Conservation (phyloP, 2,888 invertebrate genomes). For the Nasonia oneida region DNA sequence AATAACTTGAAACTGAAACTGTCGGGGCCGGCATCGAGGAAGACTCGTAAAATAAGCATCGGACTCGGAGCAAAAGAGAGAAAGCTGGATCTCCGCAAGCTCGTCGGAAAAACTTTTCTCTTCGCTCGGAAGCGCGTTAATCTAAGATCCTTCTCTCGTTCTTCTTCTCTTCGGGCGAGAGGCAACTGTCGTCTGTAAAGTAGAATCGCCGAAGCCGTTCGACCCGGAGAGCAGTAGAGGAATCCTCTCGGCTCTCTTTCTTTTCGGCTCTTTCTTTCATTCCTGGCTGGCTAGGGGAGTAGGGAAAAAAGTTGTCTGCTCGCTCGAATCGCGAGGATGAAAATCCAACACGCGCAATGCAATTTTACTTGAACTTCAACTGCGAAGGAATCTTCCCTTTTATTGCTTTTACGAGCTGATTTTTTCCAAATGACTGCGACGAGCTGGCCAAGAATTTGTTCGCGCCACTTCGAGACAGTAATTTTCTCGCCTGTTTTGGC, state of each 20-base stretch:
- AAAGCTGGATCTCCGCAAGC: slow-evolving; percentile 47
- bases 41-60: background rate
- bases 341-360: slow-evolving; percentile 58
- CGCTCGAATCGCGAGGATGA: slow-evolving; percentile 51
- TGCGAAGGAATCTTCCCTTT: slow-evolving; percentile 46
- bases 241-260: slow-evolving; percentile 30
- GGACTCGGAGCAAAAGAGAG: background rate
- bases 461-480: slow-evolving; percentile 2
- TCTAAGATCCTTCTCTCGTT: slow-evolving; percentile 59
- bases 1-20: slow-evolving; percentile 60
- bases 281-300: background rate
- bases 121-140: slow-evolving; percentile 61
- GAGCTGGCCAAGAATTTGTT: background rate
- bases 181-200: slow-evolving; percentile 60
- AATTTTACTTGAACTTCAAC: slow-evolving; percentile 56
- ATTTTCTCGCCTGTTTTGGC: slow-evolving; percentile 16
- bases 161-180: slow-evolving; percentile 53
- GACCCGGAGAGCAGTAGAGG: slow-evolving; percentile 22
- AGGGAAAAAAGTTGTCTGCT: slow-evolving; percentile 46
- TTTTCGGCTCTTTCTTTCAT: background rate
- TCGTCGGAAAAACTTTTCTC: slow-evolving; percentile 59
- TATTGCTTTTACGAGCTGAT: slow-evolving; percentile 52
- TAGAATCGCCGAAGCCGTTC: slow-evolving; percentile 56
- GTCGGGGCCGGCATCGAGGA: slow-evolving; percentile 13
- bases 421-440: slow-evolving; percentile 37